These are phyloP conservation scores for Drosophila sp. DNA, from an alignment of 1,140 invertebrate genomes.

Conservation along the genomic window DNA sequence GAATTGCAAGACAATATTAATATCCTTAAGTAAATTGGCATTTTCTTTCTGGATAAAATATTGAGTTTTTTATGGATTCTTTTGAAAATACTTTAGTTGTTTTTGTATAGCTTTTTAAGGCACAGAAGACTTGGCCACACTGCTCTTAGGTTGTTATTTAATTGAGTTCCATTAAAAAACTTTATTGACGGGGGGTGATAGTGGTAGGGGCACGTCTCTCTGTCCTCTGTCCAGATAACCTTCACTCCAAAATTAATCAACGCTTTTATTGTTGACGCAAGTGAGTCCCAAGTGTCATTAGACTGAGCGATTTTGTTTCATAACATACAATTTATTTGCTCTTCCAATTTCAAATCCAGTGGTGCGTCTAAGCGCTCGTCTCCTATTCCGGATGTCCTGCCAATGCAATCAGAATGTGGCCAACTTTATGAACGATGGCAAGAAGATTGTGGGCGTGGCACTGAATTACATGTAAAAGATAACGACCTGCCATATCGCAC, in stretches of 20 bases:
- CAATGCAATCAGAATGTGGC: conserved; percentile 41
- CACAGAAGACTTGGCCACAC: conserved; percentile 2
- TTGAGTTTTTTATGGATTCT: too few relatives aligned
- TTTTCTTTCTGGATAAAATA: too few relatives aligned
- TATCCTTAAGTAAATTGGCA: too few relatives aligned
- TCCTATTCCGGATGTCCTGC: conserved; percentile 43
- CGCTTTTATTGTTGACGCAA: conserved; percentile 45
- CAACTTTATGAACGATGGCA: conserved; percentile 82
- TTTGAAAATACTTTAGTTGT: too few relatives aligned
- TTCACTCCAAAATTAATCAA: conserved; percentile 52
- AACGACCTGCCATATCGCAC: neutral
- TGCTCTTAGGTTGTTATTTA: conserved; percentile 62
- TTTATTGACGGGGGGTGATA: conserved; percentile 35
- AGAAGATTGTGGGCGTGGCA: conserved; percentile 84
- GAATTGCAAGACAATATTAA: too few relatives aligned
- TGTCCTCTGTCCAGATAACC: conserved; percentile 60
- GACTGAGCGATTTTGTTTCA: conserved; percentile 14
- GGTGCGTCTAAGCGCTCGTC: conserved; percentile 40
- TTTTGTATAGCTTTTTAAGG: too few relatives aligned
- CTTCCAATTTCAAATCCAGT: conserved; percentile 31
- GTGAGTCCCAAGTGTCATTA: conserved; percentile 39
- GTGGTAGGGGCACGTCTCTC: conserved; percentile 9
- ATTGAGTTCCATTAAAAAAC: conserved; percentile 50
- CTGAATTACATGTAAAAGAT: conserved; percentile 84
- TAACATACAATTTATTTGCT: neutral